Percentiles rank a stretch among this genome's conserved stretches.
Conservation (phyloP, 2,113 vertebrate species). For the Excalfactoria chinensis region DNA sequence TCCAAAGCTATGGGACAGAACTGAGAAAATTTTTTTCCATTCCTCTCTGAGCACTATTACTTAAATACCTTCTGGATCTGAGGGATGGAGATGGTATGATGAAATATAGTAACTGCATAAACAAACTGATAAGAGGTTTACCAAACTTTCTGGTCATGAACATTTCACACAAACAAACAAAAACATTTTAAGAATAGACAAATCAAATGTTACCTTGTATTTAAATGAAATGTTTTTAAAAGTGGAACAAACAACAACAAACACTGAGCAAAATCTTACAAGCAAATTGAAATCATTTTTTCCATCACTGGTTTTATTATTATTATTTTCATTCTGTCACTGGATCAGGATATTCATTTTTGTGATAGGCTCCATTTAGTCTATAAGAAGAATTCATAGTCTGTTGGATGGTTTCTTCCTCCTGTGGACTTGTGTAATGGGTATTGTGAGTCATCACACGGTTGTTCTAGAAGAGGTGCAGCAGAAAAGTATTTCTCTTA, state of each 20-base stretch:
- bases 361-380: not conserved
- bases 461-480: not conserved
- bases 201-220: not conserved
- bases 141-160: not conserved
- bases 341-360: not conserved
- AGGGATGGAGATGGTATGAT: not conserved
- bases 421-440: fast-evolving
- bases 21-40: not conserved
- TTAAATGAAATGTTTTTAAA: not conserved
- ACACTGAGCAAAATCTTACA: not conserved
- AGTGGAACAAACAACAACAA: not conserved
- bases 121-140: not conserved
- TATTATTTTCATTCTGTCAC: not conserved
- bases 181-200: not conserved
- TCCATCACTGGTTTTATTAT: not conserved
- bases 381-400: not conserved
- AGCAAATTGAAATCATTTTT: not conserved
- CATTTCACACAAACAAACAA: not conserved
- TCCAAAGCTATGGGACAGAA: not conserved
- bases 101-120: not conserved
- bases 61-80: not conserved
- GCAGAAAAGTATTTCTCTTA: not conserved
- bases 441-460: not conserved
- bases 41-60: not conserved
- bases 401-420: not conserved